Conservation (phyloP, 2,888 invertebrate genomes). For the Lochmaea crataegi region DNA sequence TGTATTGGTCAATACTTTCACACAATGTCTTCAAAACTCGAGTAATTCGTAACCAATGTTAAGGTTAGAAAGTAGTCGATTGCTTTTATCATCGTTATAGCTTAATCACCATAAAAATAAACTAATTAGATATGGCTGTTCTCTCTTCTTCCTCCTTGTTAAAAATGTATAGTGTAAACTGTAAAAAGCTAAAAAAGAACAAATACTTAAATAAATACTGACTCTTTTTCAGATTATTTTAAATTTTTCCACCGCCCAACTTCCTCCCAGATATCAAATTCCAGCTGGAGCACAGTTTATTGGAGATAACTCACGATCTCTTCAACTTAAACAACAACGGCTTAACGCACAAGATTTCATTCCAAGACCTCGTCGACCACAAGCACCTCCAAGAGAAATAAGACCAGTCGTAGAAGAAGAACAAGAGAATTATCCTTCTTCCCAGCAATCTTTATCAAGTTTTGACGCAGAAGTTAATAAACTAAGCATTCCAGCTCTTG, state of each 20-base stretch:
- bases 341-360: conserved; percentile 37
- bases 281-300: conserved; percentile 72
- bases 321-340: conserved; percentile 60
- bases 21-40: neutral
- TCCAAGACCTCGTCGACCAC: conserved; percentile 52
- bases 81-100: no score
- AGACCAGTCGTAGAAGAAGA: conserved; percentile 78
- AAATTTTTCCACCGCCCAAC: conserved; percentile 62
- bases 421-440: conserved; percentile 70
- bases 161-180: no score
- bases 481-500: conserved; percentile 53
- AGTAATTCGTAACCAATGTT: neutral
- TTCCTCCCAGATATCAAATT: conserved; percentile 74
- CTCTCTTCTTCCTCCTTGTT: no score
- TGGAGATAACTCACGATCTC: conserved; percentile 57
- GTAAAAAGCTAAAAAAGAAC: no score
- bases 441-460: conserved; percentile 53
- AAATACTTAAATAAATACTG: no score
- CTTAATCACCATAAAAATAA: no score
- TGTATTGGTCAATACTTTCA: conserved; percentile 7
- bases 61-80: no score
- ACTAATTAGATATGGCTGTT: no score
- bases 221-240: conserved; percentile 35
- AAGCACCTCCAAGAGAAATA: conserved; percentile 70
- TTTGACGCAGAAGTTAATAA: conserved; percentile 60